Base-by-base conservation (phyloP, 2,113 vertebrate species). In the Epinephelus lanceolatus region DNA sequence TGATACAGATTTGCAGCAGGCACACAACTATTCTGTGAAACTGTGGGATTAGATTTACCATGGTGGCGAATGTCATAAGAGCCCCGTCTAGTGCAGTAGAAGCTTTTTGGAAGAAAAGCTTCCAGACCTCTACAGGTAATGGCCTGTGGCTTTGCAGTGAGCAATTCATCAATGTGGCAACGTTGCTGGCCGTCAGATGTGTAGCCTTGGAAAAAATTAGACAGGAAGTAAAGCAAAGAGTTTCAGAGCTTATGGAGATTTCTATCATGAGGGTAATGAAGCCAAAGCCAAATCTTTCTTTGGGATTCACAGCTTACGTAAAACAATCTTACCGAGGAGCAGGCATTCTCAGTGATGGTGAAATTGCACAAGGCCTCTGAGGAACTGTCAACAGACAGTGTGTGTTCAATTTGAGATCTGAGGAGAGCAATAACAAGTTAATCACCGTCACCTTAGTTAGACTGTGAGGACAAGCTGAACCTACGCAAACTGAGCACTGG, bases 31-130 rank as follows among this genome's bases (percentile, higher is more conserved):
- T 12, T 42, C 9, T 42, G 42, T 42, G 42, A 42, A 42, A 42
- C 11, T 11, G 9, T 42, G 42, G 42, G 42, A 42, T 42, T 42
- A 12, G 42, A 42, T 42, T 42, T 42, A 42, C 42, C 42, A 42
- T 42, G 42, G 42, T 56, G 17, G 86, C 71, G 19, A 77, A 79
- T n/a, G 4, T 13, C 25, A n/a, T 51, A 19, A 94, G 86, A 51
- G 91, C 90, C 49, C 69, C 69, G 33, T 85, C 80, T 23, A 94
- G 65, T 30, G 40, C 70, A 25, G 62, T 4, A 4, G 83, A 55
- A 3, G 80, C 25, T 72, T 82, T 94, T 73, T 80, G 79, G 66
- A 93, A 71, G 23, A 92, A 75, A 14, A 93, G 87, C 77, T 91
- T 91, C 91, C 89, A 94, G 33, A 69, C 63, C 63, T 68, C 86